These are phyloP conservation scores for Tachuris rubrigastra DNA, from an alignment of 2,113 vertebrate genomes.

Conservation along the genomic window DNA sequence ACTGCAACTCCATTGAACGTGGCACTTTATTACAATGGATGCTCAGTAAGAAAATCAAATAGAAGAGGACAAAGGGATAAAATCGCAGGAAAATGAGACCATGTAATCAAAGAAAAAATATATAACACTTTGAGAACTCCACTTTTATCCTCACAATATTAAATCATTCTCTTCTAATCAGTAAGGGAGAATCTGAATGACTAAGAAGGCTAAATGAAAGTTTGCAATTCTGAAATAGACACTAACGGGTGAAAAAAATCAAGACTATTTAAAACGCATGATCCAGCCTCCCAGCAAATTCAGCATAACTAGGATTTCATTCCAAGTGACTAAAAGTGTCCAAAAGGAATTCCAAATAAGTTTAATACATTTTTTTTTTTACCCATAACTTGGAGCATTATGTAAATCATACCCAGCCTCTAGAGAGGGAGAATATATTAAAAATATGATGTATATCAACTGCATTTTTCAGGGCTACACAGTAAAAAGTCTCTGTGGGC, in stretches of 20 bases:
- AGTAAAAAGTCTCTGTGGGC: background rate
- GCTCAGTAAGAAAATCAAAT: constrained; percentile 50
- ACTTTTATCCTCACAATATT: background rate
- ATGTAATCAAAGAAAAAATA: background rate
- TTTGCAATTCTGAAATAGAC: constrained; percentile 16
- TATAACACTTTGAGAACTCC: background rate
- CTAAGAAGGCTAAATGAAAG: constrained; percentile 5
- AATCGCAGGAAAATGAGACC: background rate
- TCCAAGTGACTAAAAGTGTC: background rate
- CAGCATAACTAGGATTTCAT: background rate
- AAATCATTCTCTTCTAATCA: constrained; percentile 16
- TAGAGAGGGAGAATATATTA: background rate
- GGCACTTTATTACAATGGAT: constrained; percentile 36
- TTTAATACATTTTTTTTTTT: background rate
- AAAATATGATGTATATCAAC: background rate
- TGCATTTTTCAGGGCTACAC: background rate
- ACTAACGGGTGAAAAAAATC: background rate
- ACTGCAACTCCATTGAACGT: constrained; percentile 23
- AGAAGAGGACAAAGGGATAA: constrained; percentile 40
- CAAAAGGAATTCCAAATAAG: background rate
- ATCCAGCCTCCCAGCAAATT: background rate
- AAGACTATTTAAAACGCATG: background rate
- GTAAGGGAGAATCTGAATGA: background rate
- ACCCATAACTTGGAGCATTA: background rate
- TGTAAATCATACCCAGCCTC: background rate